These are phyloP conservation scores for Rhea americana DNA, from an alignment of 2,113 vertebrate genomes.

Conservation along the genomic window DNA sequence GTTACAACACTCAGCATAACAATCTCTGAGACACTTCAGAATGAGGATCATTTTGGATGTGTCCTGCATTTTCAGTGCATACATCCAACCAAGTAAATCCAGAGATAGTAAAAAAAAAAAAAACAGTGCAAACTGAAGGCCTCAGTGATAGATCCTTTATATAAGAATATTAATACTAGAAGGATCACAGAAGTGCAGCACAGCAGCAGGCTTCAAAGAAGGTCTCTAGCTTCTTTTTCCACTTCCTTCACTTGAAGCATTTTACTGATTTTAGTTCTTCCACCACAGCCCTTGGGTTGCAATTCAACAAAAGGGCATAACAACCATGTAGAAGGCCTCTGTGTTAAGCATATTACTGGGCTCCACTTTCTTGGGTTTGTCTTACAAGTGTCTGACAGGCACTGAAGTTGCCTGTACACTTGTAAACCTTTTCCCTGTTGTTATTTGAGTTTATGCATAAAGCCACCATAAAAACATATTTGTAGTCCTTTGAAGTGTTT, in stretches of 20 bases:
- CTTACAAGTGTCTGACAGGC: neutral
- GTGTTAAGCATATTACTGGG: neutral
- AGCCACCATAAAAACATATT: slow-evolving; percentile 51
- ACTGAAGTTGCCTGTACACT: neutral
- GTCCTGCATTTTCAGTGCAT: neutral
- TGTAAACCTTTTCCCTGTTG: slow-evolving; percentile 14
- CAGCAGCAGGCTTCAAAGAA: neutral
- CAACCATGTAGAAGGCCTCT: neutral
- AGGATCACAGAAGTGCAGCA: neutral
- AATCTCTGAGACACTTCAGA: neutral
- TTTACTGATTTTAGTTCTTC: neutral
- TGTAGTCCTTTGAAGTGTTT: slow-evolving; percentile 74
- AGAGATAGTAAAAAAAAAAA: neutral
- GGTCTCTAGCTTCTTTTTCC: neutral
- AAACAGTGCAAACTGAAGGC: neutral
- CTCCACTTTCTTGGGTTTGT: neutral
- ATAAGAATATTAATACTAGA: neutral
- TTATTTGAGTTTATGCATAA: slow-evolving; percentile 56
- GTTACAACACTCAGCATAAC: neutral
- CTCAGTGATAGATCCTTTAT: neutral
- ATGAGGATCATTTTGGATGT: accelerated
- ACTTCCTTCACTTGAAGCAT: neutral
- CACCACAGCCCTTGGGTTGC: neutral
- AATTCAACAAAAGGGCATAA: neutral
- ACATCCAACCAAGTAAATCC: neutral